Evolutionary conservation across 2,113 vertebrate genomes (phyloP).

Genomic region (Cebus imitator): DNA sequence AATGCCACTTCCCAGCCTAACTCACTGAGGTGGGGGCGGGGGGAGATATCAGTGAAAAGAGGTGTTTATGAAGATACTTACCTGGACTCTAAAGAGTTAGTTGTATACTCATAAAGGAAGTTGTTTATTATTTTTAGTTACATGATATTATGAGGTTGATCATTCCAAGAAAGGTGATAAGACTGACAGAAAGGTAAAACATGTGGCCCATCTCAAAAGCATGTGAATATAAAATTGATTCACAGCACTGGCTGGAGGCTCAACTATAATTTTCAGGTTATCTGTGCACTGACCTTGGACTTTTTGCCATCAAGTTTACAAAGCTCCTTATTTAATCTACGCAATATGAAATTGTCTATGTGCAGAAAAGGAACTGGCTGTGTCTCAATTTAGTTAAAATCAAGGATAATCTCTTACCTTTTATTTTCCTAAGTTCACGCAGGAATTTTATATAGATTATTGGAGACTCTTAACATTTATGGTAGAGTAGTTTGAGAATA

Average conservation of each 20-base stretch:
- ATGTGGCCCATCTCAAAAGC: neutral
- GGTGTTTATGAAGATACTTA: neutral
- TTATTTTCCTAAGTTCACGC: neutral
- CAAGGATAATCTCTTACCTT: slow-evolving; percentile 45
- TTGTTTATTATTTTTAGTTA: slow-evolving; percentile 20
- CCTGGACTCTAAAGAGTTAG: neutral
- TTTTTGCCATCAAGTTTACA: neutral
- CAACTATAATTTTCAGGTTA: neutral
- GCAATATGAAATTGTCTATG: neutral
- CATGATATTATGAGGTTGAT: neutral
- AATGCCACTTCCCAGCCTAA: neutral
- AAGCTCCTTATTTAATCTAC: neutral
- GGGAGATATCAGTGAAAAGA: neutral
- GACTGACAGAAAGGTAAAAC: neutral
- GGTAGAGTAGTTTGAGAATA: neutral
- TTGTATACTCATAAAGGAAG: neutral
- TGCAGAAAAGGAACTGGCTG: neutral
- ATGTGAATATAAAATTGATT: neutral
- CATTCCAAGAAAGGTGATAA: neutral
- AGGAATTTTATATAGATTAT: neutral
- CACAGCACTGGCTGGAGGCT: neutral
- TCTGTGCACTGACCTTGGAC: neutral
- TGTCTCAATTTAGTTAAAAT: neutral
- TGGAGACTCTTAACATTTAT: neutral
- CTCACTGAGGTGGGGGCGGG: neutral